Evolutionary conservation across 2,888 invertebrate species (phyloP), one percentile per base, ranked within the genome.

Genomic region (Abscondita cerata): DNA sequence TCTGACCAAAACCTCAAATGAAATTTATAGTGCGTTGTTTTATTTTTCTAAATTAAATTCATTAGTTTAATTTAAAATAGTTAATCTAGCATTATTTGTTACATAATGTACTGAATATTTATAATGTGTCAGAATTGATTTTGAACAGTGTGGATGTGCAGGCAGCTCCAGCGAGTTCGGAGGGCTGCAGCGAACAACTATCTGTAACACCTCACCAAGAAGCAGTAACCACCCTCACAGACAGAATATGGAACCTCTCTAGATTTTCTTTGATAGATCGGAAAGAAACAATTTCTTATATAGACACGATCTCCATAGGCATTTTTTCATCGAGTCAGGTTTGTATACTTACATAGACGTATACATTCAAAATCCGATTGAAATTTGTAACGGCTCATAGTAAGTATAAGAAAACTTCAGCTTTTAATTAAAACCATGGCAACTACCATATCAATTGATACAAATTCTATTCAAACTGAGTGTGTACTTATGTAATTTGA

Each of bases 171-270:
- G 18, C 61, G 2, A 55, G 20, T 50, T 13, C 62, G 41, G 52
- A 59, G 36, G 51, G 56, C 47, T 33, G 54, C 52, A 52, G 38
- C 54, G 59, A 64, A 20, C 64, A 59, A 9, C 20, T 54, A 11
- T 16, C 64, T 1, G 20, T 59, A 53, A 57, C 53, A 48, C 59
- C 64, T 13, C 64, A 59, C 47, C 64, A 67, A 44, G 75, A 75
- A 51, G 74, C 75, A 12, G 68, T 75, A 52, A 68, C 75, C 6
- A 65, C 74, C 8, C 71, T 78, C 31, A 75, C 78, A 1, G 78
- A 78, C 56, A 71, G 78, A 65, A 77, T 78, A 64, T 79, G 79
- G 79, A 79, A 78, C 56, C 68, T 79, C 19, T 78, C 78, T 38
- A 67, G 77, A 56, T 54, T 79, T 51, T 77, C 79, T 11, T 77